Conservation (phyloP, 2,113 vertebrate species). For the Carassius auratus region DNA sequence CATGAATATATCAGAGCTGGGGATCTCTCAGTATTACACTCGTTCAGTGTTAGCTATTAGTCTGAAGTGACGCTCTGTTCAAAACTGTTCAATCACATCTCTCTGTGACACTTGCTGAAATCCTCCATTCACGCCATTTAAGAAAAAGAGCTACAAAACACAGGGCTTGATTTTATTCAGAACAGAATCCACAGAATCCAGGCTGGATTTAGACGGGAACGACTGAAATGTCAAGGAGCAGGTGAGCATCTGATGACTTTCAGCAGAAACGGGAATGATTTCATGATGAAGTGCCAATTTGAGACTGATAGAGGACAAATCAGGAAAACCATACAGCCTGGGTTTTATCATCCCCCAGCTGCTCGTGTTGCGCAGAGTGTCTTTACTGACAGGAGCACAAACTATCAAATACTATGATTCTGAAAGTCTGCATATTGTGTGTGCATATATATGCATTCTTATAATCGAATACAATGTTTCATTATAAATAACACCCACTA, state of each 20-base stretch:
- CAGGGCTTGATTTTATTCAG: background rate
- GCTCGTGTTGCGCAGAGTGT: background rate
- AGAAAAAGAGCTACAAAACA: background rate
- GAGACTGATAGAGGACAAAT: background rate
- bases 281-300: background rate
- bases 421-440: too few relatives aligned
- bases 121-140: background rate
- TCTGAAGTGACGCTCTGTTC: background rate
- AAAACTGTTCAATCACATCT: background rate
- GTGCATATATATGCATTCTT: background rate
- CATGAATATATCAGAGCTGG: background rate
- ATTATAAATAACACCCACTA: background rate
- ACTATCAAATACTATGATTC: background rate
- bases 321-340: background rate
- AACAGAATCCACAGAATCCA: background rate
- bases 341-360: background rate
- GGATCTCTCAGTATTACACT: background rate
- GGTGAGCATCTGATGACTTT: background rate
- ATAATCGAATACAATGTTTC: background rate
- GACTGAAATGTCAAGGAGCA: constrained; percentile 1
- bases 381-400: background rate
- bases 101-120: constrained; percentile 22
- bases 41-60: background rate
- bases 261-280: background rate
- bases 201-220: background rate